Percentiles rank a stretch among this genome's conserved stretches.
Evolutionary conservation across 2,888 invertebrate genomes (phyloP).

Genomic region (Orthonychiurus folsomi): DNA sequence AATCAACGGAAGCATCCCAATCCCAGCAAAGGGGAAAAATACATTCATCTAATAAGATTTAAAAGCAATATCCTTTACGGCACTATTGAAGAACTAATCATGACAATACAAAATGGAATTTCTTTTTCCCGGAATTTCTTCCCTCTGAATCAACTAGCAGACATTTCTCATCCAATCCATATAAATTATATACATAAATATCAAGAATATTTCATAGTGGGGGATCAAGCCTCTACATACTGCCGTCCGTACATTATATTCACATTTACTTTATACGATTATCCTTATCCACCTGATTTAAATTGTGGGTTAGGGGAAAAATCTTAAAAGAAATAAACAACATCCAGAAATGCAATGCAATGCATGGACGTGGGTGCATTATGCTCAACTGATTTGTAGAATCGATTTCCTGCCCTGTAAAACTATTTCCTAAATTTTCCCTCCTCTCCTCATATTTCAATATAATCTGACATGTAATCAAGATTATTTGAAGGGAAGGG

Average conservation of each 20-base stretch:
- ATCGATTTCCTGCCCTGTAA: neutral
- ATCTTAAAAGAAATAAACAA: too few species aligned
- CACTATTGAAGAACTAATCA: neutral
- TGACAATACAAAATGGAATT: neutral
- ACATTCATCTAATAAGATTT: neutral
- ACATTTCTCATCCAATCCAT: neutral
- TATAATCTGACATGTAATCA: conserved; percentile 41
- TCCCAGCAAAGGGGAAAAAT: neutral
- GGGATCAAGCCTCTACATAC: too few species aligned
- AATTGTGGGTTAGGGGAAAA: too few species aligned
- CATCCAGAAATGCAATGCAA: neutral
- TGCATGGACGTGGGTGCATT: too few species aligned
- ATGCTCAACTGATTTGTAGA: too few species aligned
- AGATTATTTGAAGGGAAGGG: conserved; percentile 36
- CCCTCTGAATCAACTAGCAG: neutral
- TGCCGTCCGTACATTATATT: too few species aligned
- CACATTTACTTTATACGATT: too few species aligned
- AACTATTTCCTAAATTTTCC: conserved; percentile 40
- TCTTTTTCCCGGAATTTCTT: too few species aligned
- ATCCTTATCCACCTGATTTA: too few species aligned
- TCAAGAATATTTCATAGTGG: too few species aligned
- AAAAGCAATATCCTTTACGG: neutral
- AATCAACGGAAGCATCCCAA: neutral
- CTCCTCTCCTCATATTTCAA: conserved; percentile 40
- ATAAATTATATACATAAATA: conserved; percentile 2